Base-by-base conservation (phyloP, 2,888 invertebrate species). In the Agrotis clavis region DNA sequence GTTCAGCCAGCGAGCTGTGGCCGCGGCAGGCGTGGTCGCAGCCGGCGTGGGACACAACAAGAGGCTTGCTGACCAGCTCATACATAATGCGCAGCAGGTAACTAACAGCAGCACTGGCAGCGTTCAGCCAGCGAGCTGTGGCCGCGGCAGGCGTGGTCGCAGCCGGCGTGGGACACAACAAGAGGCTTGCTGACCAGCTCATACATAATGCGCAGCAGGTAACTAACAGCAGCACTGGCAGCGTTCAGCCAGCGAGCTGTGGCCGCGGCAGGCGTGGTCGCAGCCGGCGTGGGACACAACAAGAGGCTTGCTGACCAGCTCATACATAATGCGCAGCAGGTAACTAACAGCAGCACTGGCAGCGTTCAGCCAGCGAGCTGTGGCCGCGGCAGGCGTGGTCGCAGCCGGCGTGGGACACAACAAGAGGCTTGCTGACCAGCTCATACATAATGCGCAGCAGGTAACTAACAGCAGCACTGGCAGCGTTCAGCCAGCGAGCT, bases 141-240 rank as follows among this genome's bases (percentile, higher is more conserved):
- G 98, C 98, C 89, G 99, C 99, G 0, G 99, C 99, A 0, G 97
- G 97, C 79, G 98, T 99, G 97, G 99, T 99, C 18, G 99, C 99
- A 5, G 99, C 99, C 25, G 99, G 99, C 45, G 98, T 98, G 6
- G 98, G 98, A 45, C 98, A 98, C 83, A 98, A 99, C 96, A 99
- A 99, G 96, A 98, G 99, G 86, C 96, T 99, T 1, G 99, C 99
- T 0, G 99, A 99, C 94, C 98, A 98, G 65, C 97, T 99, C 65
- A 96, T 98, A 56, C 97, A 98, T 50, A 97, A 98, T 18, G 98
- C 99, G 2, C 97, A 98, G 53, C 99, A 99, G 96, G 97, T 19
- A 25, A 51, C 30, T 30, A 5, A 98, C 99, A 0, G 97, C 97
- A 0, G 98, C 97, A 62, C 96, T 99, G 88, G 97, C 97, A 81